Percentiles rank a stretch among this genome's conserved stretches.
These are phyloP conservation scores for Aphaenogaster rudis DNA, from an alignment of 1,140 invertebrate genomes.

Conservation along the genomic window DNA sequence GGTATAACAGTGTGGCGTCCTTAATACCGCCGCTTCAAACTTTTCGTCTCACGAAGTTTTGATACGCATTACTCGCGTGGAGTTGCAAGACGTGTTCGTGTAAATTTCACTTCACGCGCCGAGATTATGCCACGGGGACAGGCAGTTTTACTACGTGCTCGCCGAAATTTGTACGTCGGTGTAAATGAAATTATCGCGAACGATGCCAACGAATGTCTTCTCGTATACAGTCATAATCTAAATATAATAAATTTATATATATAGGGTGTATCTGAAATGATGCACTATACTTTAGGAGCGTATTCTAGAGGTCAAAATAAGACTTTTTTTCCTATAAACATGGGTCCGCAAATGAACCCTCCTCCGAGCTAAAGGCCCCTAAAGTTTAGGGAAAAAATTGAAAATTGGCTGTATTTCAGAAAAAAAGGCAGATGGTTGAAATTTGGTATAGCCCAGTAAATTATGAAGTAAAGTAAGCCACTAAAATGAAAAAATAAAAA, in stretches of 20 bases:
- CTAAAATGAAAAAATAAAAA: no score
- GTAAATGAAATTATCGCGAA: constrained; percentile 52
- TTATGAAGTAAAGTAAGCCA: no score
- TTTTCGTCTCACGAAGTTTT: constrained; percentile 53
- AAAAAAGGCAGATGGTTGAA: no score
- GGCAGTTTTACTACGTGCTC: constrained; percentile 54
- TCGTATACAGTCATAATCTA: constrained; percentile 1
- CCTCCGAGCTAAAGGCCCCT: no score
- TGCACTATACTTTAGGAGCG: no score
- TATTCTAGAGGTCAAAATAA: no score
- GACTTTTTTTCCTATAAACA: no score
- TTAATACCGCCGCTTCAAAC: constrained; percentile 53
- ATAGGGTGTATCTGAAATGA: no score
- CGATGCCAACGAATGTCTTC: neutral
- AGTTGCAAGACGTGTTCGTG: constrained; percentile 49
- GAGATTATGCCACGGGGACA: constrained; percentile 51
- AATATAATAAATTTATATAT: constrained; percentile 19
- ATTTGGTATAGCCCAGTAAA: no score
- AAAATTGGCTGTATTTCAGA: no score
- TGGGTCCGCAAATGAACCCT: no score
- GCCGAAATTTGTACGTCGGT: constrained; percentile 45
- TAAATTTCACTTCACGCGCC: constrained; percentile 57
- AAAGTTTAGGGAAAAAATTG: no score
- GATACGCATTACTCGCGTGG: constrained; percentile 52
- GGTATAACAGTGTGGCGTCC: constrained; percentile 1